Conservation (phyloP, 2,888 invertebrate species). For the Eupithecia centaureata region DNA sequence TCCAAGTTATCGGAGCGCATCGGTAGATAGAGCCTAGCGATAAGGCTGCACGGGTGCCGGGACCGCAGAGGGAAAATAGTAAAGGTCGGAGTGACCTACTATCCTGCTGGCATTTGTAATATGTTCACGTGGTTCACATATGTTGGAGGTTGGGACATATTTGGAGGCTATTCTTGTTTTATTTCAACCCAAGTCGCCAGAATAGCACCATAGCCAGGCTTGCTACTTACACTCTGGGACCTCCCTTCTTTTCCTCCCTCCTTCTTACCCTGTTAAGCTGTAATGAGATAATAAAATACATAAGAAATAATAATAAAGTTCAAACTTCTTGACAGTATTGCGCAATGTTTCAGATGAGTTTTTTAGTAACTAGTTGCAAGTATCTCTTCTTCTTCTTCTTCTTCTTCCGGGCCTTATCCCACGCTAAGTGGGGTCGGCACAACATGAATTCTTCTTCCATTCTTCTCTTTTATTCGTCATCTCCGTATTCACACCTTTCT, state of each 20-base stretch:
- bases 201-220: neutral
- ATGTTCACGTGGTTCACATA: neutral
- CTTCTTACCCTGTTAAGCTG: neutral
- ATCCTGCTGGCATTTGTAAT: neutral
- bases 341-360: too few species aligned
- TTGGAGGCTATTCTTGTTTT: neutral
- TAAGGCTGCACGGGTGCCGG: constrained; percentile 19
- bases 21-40: constrained; percentile 41
- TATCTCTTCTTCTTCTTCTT: too few species aligned
- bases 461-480: too few species aligned
- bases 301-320: too few species aligned
- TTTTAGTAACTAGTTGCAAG: too few species aligned
- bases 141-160: neutral
- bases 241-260: neutral
- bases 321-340: too few species aligned
- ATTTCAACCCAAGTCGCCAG: neutral
- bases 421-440: too few species aligned
- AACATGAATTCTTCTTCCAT: too few species aligned
- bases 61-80: constrained; percentile 3
- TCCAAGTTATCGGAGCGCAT: constrained; percentile 33
- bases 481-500: too few species aligned
- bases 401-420: too few species aligned
- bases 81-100: neutral
- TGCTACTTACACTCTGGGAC: neutral
- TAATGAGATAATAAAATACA: neutral